A percentile compares a stretch with the other conserved stretches of the same genome.
Evolutionary conservation across 53 echinoderm and acorn worm genomes (phyloP).

Genomic region (Astropecten irregularis): DNA sequence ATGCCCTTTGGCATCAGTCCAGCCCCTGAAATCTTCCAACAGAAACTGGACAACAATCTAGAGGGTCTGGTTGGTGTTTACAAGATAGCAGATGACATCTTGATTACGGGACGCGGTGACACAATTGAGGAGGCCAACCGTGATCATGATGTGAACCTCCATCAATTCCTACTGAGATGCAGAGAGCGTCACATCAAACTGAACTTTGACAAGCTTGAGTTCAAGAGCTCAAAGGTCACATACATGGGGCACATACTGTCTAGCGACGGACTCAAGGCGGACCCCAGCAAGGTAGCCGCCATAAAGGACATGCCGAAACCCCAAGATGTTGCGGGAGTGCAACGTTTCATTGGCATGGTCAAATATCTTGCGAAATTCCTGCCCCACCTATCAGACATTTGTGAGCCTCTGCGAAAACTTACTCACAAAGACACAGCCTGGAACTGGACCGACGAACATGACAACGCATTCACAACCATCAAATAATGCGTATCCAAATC

Average conservation of each 20-base stretch:
- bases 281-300: no score
- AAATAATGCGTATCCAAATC: constrained; percentile 38
- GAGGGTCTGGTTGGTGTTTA: constrained; percentile 60
- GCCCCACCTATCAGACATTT: constrained; percentile 51
- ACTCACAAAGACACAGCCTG: constrained; percentile 64
- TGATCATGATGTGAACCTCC: no score
- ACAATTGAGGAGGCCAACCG: constrained; percentile 39
- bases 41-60: constrained; percentile 61
- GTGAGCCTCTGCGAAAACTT: constrained; percentile 58
- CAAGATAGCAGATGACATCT: constrained; percentile 69
- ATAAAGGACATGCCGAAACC: no score
- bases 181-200: no score
- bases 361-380: constrained; percentile 71
- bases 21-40: constrained; percentile 55
- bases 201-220: no score
- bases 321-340: no score
- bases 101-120: constrained; percentile 60
- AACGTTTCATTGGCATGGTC: no score
- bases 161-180: constrained; percentile 49
- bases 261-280: no score
- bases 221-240: background rate
- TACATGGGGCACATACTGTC: constrained; percentile 51
- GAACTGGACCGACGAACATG: constrained; percentile 55
- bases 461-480: no score
- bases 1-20: constrained; percentile 80